phyloP scores from a whole-genome alignment of 2,113 vertebrate species.

The Rhynchomys soricoides region DNA sequence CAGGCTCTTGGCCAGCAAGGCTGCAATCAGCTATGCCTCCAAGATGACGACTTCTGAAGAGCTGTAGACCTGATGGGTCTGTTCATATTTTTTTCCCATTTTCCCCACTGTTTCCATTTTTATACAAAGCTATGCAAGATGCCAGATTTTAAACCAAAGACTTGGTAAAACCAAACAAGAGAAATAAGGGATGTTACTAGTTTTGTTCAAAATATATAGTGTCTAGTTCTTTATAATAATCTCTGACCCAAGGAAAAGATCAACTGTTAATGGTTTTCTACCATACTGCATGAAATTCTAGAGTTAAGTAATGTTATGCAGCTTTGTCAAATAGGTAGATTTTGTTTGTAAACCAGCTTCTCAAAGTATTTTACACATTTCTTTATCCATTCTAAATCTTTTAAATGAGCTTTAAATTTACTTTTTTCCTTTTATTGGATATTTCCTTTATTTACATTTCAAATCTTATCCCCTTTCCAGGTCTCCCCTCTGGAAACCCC shows the following conservation, averaged over 20 bases:
- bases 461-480: no score
- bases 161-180: not conserved
- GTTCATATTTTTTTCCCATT: not conserved
- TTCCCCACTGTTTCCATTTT: not conserved
- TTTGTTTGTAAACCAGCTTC: constrained; percentile 13
- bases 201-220: not conserved
- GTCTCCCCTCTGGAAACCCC: no score
- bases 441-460: no score
- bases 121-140: not conserved
- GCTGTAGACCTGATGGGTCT: not conserved
- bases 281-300: not conserved
- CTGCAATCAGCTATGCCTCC: not conserved
- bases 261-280: not conserved
- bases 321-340: constrained; percentile 18
- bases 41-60: not conserved
- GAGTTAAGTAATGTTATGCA: not conserved
- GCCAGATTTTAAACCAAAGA: not conserved
- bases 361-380: not conserved
- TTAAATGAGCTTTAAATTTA: constrained; percentile 47
- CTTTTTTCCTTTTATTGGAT: no score
- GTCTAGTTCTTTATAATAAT: not conserved
- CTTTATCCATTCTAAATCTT: not conserved
- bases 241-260: not conserved
- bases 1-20: not conserved
- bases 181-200: not conserved